Evolutionary conservation across 2,888 invertebrate genomes (phyloP).

Genomic region (Busseola fusca): DNA sequence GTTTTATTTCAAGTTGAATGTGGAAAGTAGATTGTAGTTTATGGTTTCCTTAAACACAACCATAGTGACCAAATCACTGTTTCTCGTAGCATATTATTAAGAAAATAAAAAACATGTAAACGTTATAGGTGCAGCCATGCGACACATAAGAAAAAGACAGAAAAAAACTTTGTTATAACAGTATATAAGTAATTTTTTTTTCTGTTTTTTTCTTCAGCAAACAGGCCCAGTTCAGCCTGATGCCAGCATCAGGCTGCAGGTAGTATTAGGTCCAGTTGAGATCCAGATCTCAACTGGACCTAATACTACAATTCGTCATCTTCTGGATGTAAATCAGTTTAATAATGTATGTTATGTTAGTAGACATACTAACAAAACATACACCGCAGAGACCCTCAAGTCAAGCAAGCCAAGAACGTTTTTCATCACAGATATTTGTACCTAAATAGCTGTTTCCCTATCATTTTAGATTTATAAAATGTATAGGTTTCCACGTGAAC

Average conservation of each 20-base stretch:
- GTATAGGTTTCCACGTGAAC: conserved; percentile 33
- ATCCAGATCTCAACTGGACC: background rate
- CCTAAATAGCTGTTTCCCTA: background rate
- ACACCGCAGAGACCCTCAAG: background rate
- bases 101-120: too few relatives aligned
- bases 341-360: background rate
- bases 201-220: too few relatives aligned
- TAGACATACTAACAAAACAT: background rate
- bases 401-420: too few relatives aligned
- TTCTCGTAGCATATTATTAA: too few relatives aligned
- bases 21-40: background rate
- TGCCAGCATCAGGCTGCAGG: too few relatives aligned
- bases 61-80: background rate
- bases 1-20: background rate
- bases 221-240: too few relatives aligned
- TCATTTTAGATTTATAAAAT: conserved; percentile 10
- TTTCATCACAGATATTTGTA: background rate
- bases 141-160: too few relatives aligned
- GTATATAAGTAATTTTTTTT: too few relatives aligned
- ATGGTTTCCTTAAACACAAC: too few relatives aligned
- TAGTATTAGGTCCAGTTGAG: too few relatives aligned
- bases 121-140: too few relatives aligned
- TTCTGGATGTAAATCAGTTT: background rate
- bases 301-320: background rate
- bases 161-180: too few relatives aligned